phyloP scores from a whole-genome alignment of 2,888 invertebrate genomes.

The Dryocosmus kuriphilus region DNA sequence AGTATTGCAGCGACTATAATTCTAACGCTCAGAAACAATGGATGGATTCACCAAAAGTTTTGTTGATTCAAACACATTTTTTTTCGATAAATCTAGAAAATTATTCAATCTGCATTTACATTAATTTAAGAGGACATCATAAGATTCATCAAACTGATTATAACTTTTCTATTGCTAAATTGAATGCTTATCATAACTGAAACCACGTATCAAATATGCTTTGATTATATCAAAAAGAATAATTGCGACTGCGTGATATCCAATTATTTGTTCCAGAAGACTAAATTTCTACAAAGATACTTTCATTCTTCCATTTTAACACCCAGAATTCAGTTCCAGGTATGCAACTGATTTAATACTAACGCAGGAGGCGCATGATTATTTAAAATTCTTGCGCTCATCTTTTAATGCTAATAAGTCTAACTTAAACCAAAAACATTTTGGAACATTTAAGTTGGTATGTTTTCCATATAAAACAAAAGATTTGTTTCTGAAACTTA shows the following conservation, averaged over 20 bases:
- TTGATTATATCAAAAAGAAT: background rate
- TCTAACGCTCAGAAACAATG: too few relatives aligned
- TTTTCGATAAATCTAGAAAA: background rate
- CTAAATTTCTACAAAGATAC: background rate
- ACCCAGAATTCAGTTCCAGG: background rate
- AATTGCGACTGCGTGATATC: constrained; percentile 14
- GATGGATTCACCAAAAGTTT: too few relatives aligned
- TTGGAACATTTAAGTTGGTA: too few relatives aligned
- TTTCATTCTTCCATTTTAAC: background rate
- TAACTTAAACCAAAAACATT: too few relatives aligned
- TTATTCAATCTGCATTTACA: background rate
- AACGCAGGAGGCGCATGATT: too few relatives aligned
- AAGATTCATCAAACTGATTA: background rate
- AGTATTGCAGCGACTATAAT: too few relatives aligned
- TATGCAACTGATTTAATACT: background rate
- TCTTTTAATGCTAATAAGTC: too few relatives aligned
- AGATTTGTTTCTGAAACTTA: too few relatives aligned
- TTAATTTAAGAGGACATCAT: too few relatives aligned
- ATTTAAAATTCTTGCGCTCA: background rate
- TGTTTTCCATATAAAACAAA: too few relatives aligned
- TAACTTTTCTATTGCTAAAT: background rate
- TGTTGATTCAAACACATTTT: too few relatives aligned
- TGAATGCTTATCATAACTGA: background rate
- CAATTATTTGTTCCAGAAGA: background rate
- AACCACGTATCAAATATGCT: background rate